Percentiles rank a stretch among this genome's conserved stretches.
Conservation (phyloP, 1,140 invertebrate species). For the Metaphire vulgaris region DNA sequence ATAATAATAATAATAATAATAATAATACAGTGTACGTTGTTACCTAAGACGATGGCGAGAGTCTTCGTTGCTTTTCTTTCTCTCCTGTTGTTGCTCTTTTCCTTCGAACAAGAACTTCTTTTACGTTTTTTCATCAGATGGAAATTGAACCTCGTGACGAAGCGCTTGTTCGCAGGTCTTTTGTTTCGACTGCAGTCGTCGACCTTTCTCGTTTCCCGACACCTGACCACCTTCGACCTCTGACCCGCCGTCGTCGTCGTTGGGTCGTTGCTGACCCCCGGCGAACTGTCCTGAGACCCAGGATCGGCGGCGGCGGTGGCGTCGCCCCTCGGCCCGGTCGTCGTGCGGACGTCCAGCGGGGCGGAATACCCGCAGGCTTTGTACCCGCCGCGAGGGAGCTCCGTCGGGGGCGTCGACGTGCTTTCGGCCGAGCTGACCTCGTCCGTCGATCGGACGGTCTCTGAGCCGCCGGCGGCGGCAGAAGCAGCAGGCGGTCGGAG, state of each 20-base stretch:
- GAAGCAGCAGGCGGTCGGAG: slow-evolving; percentile 77
- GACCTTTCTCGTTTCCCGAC: not conserved
- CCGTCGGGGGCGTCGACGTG: slow-evolving; percentile 58
- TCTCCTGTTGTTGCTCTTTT: slow-evolving; percentile 70
- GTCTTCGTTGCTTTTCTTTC: slow-evolving; percentile 99
- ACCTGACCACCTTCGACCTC: not conserved
- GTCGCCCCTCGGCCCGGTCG: not conserved
- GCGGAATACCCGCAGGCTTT: not conserved
- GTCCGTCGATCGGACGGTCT: slow-evolving; percentile 38
- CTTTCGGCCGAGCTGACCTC: slow-evolving; percentile 56
- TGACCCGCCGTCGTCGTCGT: not conserved
- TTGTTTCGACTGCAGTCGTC: not conserved
- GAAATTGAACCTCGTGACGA: slow-evolving; percentile 65
- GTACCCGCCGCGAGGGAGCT: slow-evolving; percentile 54
- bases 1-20: not conserved
- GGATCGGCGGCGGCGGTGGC: slow-evolving; percentile 64
- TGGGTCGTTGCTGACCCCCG: not conserved
- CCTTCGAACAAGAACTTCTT: slow-evolving; percentile 33
- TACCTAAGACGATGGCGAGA: slow-evolving; percentile 94
- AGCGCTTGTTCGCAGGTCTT: not conserved
- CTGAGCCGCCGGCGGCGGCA: slow-evolving; percentile 64
- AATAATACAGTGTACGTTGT: too few species aligned
- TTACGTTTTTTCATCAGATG: slow-evolving; percentile 40
- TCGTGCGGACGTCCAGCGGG: not conserved
- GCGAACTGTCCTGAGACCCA: not conserved